Evolutionary conservation across 2,888 invertebrate species (phyloP), one percentile per base, ranked within the genome.

Genomic region (Amiota minor): DNA sequence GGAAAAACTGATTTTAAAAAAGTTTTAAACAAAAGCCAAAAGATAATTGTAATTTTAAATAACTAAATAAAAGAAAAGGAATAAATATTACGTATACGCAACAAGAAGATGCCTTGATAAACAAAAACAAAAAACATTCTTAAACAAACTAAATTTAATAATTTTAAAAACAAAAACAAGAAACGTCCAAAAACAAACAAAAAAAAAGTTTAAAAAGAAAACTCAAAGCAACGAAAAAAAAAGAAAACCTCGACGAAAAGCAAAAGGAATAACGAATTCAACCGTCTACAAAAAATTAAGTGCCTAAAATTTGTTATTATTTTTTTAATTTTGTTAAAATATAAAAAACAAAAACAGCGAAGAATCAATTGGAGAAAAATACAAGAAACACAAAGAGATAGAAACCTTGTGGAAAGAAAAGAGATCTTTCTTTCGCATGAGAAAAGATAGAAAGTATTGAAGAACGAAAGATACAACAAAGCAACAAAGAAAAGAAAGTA

Each of bases 61-160:
- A 18, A 76, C 23, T 67, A 80, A 81, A 80, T 78, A 81, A 80
- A 10, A 50, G 1, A n/a, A 1, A 50, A 10, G 11, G 4, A 50
- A 10, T 4, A 59, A 8, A 20, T 16, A 10, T 16, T 11, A 59
- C 59, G 59, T 35, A 35, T 35, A 35, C 35, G 59, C 59, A 59
- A 59, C 59, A 18, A 20, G 59, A 59, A 59, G 20, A 59, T 20
- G n/a, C 59, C 59, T n/a, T 59, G 59, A 14, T 53, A 14, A 59
- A 59, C 4, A 59, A 18, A 56, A 56, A 56, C 1, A 4, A 18
- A 2, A 14, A 56, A 8, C 16, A 59, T 16, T 59, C 59, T 11
- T 35, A 35, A 4, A 35, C 9, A 59, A 20, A 56, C 16, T n/a
- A 56, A 56, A 16, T 18, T 16, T 16, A 59, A 12, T 59, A 18